phyloP scores from a whole-genome alignment of 2,113 vertebrate genomes.

The Leiothrix lutea region DNA sequence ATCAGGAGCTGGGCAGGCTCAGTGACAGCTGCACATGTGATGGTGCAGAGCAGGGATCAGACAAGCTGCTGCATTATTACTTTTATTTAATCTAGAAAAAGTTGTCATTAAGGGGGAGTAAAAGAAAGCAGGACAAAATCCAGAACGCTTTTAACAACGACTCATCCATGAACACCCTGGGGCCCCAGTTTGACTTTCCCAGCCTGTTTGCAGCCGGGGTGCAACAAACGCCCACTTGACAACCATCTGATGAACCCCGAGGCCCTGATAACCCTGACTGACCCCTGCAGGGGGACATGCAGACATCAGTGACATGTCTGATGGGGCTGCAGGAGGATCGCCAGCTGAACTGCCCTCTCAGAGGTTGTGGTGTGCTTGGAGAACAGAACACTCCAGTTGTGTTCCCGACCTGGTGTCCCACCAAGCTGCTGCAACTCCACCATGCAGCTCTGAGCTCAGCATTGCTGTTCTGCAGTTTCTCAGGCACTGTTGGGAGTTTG shows the following conservation, averaged over 20 bases:
- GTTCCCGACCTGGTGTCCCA: background rate
- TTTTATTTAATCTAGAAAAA: background rate
- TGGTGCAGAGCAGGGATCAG: background rate
- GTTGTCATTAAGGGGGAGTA: background rate
- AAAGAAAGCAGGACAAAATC: background rate
- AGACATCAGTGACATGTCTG: fast-evolving
- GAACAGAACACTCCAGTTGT: fast-evolving
- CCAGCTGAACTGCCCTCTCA: background rate
- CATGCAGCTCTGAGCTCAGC: background rate
- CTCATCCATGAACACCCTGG: fast-evolving
- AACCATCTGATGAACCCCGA: background rate
- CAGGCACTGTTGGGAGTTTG: fast-evolving
- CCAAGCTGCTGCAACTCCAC: background rate
- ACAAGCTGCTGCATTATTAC: background rate
- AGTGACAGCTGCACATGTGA: background rate
- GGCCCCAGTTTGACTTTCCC: background rate
- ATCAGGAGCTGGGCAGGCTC: background rate
- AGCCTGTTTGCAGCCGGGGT: background rate
- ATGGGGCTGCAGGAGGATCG: background rate
- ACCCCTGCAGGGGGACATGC: background rate
- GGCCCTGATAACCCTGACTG: background rate
- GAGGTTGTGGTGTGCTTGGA: fast-evolving
- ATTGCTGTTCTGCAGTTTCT: background rate
- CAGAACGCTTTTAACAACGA: background rate
- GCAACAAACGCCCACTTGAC: background rate